Evolutionary conservation across 1,140 invertebrate genomes (phyloP).

Genomic region (Battus philenor): DNA sequence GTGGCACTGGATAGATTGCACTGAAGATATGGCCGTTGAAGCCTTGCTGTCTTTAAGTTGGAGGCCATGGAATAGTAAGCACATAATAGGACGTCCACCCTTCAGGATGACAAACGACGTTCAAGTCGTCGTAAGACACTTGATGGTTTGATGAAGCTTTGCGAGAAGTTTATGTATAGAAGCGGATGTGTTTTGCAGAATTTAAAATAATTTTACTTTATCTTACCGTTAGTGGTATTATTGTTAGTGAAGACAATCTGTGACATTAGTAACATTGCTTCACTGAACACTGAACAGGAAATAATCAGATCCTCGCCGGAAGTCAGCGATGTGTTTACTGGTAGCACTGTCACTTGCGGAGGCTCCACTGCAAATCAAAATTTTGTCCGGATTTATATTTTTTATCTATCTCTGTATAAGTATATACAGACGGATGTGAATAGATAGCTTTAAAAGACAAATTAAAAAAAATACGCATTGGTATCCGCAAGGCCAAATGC

Average conservation of each 20-base stretch:
- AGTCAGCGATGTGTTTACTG: conserved; percentile 31
- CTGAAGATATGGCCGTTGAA: too few species aligned
- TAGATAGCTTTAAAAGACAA: too few species aligned
- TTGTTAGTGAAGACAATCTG: conserved; percentile 25
- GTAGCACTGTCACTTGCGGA: conserved; percentile 42
- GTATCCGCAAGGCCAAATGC: too few species aligned
- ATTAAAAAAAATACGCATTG: too few species aligned
- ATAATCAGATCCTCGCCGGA: conserved; percentile 32
- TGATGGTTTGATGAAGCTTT: too few species aligned
- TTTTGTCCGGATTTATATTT: too few species aligned
- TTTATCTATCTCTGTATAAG: too few species aligned
- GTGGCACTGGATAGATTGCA: too few species aligned
- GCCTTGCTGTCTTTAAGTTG: too few species aligned
- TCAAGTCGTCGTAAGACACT: too few species aligned
- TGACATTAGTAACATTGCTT: conserved; percentile 28
- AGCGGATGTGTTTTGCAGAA: neutral
- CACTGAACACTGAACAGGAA: conserved; percentile 47
- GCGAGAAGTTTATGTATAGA: neutral
- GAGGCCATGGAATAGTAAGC: too few species aligned
- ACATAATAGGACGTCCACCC: neutral
- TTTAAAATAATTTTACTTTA: neutral
- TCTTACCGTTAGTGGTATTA: conserved; percentile 29
- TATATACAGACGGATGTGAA: too few species aligned
- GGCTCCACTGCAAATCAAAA: conserved; percentile 52
- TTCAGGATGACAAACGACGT: neutral